Evolutionary conservation across 2,113 vertebrate genomes (phyloP).

Genomic region (Indri indri): DNA sequence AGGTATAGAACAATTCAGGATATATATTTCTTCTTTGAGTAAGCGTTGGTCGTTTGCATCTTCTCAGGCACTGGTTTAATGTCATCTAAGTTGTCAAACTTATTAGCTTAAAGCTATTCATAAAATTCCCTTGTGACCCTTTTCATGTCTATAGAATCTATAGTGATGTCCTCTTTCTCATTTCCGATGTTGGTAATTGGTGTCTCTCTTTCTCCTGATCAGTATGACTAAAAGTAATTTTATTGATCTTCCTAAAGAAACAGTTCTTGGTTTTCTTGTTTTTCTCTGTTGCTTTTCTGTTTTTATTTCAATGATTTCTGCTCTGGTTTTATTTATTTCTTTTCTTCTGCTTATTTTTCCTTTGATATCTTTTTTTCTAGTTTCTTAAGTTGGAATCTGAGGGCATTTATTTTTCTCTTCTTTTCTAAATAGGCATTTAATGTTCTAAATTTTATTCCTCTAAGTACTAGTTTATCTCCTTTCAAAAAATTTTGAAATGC

Average conservation of each 20-base stretch:
- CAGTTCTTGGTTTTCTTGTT: not conserved
- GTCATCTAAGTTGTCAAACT: not conserved
- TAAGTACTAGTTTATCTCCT: not conserved
- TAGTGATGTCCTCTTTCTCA: not conserved
- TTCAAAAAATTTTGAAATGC: not conserved
- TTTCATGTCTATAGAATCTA: not conserved
- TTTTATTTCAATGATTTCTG: not conserved
- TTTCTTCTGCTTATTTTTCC: not conserved
- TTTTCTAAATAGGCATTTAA: not conserved
- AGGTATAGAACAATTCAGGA: not conserved
- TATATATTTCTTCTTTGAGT: not conserved
- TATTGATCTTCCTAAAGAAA: not conserved
- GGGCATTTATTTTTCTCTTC: not conserved
- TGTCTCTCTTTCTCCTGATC: not conserved
- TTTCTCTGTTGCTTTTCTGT: not conserved
- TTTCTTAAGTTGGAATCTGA: not conserved
- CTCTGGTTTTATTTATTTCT: not conserved
- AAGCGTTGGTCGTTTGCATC: not conserved
- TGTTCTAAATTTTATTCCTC: not conserved
- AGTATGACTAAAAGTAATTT: not conserved
- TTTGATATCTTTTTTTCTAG: not conserved
- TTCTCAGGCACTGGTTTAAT: not conserved
- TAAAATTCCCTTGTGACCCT: not conserved
- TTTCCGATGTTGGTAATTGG: not conserved
- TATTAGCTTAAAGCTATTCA: not conserved